These are phyloP conservation scores for Drosophila nasuta DNA, from an alignment of 1,140 invertebrate species.

Conservation along the genomic window DNA sequence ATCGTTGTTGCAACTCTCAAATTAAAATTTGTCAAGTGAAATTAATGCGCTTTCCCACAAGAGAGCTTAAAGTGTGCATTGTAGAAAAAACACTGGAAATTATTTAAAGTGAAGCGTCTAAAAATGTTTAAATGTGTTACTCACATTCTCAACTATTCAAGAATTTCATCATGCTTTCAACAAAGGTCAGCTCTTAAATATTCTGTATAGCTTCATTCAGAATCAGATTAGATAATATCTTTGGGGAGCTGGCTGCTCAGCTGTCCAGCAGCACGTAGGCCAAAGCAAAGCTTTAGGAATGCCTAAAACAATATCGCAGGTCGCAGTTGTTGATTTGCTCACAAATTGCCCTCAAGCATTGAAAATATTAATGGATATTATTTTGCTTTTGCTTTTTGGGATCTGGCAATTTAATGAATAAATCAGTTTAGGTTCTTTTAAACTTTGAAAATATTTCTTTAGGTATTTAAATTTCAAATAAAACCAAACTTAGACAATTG, in stretches of 20 bases:
- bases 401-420: neutral
- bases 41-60: conserved; percentile 8
- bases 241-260: neutral
- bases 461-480: no score
- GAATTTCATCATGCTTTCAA: neutral
- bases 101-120: no score
- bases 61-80: neutral
- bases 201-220: neutral
- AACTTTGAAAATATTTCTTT: neutral
- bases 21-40: conserved; percentile 5
- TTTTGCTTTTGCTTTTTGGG: neutral
- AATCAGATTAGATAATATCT: neutral
- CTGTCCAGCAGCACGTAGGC: conserved; percentile 57
- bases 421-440: no score
- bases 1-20: conserved; percentile 9
- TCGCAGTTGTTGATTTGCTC: conserved; percentile 5
- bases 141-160: neutral
- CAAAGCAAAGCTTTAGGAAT: conserved; percentile 28
- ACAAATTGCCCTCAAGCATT: conserved; percentile 31
- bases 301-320: conserved; percentile 25
- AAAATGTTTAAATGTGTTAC: no score
- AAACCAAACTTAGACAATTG: no score
- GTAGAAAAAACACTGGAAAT: no score
- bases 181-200: neutral
- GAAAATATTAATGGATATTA: conserved; percentile 1